phyloP scores from a whole-genome alignment of 2,113 vertebrate species.

The Dissostichus mawsoni region DNA sequence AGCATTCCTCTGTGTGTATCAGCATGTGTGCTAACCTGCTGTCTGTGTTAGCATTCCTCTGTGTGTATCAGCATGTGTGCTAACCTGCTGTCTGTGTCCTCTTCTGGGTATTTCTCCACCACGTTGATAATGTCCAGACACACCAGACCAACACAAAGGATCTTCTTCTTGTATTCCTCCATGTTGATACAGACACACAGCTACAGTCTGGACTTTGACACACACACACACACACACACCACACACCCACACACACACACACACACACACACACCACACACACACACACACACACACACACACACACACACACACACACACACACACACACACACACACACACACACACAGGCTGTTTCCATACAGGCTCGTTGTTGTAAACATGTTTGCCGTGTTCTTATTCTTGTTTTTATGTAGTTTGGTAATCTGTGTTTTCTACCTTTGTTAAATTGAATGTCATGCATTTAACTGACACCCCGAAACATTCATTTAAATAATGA shows the following conservation, averaged over 20 bases:
- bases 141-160: constrained; percentile 72
- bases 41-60: too few relatives aligned
- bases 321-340: too few relatives aligned
- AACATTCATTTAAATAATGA: not conserved
- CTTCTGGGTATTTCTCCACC: constrained; percentile 73
- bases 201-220: constrained; percentile 42
- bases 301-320: too few relatives aligned
- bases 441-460: constrained; percentile 54
- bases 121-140: constrained; percentile 78
- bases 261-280: not conserved
- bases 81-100: constrained; percentile 71
- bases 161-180: constrained; percentile 57
- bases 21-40: too few relatives aligned
- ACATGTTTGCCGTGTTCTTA: too few relatives aligned
- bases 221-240: not conserved
- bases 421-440: constrained; percentile 27
- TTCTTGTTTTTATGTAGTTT: not conserved
- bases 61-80: not conserved
- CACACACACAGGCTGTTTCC: too few relatives aligned
- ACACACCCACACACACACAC: too few relatives aligned
- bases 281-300: not conserved
- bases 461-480: constrained; percentile 13
- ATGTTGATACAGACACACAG: constrained; percentile 32
- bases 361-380: not conserved
- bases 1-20: too few relatives aligned